phyloP scores from a whole-genome alignment of 2,888 invertebrate genomes.

The Tupiocoris notatus region DNA sequence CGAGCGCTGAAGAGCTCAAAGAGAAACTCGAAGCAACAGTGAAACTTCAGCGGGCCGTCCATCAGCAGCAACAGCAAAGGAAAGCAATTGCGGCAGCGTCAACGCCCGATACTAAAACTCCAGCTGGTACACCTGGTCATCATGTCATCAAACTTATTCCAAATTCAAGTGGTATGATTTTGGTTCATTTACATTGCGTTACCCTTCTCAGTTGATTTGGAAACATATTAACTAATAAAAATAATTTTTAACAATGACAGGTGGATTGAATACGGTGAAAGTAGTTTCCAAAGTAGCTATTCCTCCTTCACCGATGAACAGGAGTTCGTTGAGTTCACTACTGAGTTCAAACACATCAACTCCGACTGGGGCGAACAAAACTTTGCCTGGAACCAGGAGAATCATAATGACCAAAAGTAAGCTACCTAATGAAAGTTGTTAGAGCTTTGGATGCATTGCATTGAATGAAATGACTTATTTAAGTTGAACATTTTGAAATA shows the following conservation, averaged over 20 bases:
- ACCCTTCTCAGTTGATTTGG: constrained; percentile 9
- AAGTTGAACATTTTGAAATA: too few species aligned
- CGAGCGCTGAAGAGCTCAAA: constrained; percentile 72
- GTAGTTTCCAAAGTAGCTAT: constrained; percentile 66
- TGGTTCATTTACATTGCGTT: background rate
- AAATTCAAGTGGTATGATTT: constrained; percentile 58
- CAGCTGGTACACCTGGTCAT: constrained; percentile 37
- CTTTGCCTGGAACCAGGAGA: constrained; percentile 65
- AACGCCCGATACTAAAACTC: constrained; percentile 36
- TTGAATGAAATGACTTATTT: background rate
- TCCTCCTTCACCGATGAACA: constrained; percentile 55
- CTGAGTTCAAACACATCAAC: constrained; percentile 62
- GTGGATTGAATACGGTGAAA: constrained; percentile 60
- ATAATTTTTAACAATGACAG: constrained; percentile 39
- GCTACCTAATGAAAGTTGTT: constrained; percentile 43
- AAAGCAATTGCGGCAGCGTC: constrained; percentile 30
- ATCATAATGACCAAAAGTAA: constrained; percentile 74
- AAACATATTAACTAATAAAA: background rate
- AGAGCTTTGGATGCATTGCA: background rate
- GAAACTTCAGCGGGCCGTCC: constrained; percentile 81
- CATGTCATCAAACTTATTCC: constrained; percentile 59
- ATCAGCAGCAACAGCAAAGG: constrained; percentile 86
- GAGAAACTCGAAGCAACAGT: constrained; percentile 91
- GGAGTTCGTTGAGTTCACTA: constrained; percentile 62
- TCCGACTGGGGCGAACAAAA: constrained; percentile 61